Evolutionary conservation across 2,888 invertebrate genomes (phyloP).

Genomic region (Drosophila pullipes): DNA sequence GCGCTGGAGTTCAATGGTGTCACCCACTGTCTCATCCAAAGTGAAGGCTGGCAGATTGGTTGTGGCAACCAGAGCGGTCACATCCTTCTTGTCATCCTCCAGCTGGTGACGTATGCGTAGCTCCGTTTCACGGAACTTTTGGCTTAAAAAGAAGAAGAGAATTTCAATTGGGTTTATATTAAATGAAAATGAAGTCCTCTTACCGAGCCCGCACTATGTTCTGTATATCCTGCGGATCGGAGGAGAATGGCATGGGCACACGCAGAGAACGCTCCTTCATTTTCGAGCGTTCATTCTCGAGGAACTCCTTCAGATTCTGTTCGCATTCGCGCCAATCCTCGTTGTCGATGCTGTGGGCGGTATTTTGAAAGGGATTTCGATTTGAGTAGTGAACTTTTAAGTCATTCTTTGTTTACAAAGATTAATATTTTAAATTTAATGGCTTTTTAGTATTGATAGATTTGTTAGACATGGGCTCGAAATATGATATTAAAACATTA

Average conservation of each 20-base stretch:
- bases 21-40: slow-evolving; percentile 47
- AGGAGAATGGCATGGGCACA: slow-evolving; percentile 73
- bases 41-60: slow-evolving; percentile 20
- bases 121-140: slow-evolving; percentile 83
- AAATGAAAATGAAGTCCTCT: slow-evolving; percentile 11
- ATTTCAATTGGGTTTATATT: not conserved
- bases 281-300: slow-evolving; percentile 79
- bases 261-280: slow-evolving; percentile 82
- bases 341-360: slow-evolving; percentile 78
- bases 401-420: too few relatives aligned
- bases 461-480: not conserved
- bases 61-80: slow-evolving; percentile 16
- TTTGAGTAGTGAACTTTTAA: not conserved
- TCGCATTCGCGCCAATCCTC: slow-evolving; percentile 84
- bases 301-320: slow-evolving; percentile 82
- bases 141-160: slow-evolving; percentile 52
- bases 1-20: slow-evolving; percentile 39
- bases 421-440: not conserved
- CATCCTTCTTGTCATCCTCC: slow-evolving; percentile 67
- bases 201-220: slow-evolving; percentile 83
- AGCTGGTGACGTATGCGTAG: slow-evolving; percentile 77
- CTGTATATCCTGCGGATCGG: slow-evolving; percentile 82
- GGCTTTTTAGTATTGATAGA: not conserved
- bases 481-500: not conserved
- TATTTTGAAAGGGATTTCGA: not conserved